phyloP scores from a whole-genome alignment of 2,888 invertebrate species.

The Eledona agricola region DNA sequence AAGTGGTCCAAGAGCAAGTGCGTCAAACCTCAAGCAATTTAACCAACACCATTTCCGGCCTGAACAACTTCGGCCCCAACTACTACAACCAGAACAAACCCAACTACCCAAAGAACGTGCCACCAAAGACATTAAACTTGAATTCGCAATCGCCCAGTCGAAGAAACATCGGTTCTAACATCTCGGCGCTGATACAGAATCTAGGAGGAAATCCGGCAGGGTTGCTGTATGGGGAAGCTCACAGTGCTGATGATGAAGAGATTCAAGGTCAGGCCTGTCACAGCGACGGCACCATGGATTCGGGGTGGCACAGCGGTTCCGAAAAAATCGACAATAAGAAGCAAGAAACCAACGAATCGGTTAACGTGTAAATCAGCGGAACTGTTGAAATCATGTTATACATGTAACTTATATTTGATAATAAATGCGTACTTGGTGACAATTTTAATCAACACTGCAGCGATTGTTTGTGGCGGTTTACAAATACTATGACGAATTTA shows the following conservation, averaged over 20 bases:
- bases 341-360: slow-evolving; percentile 52
- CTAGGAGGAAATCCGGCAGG: slow-evolving; percentile 62
- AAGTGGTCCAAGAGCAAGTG: slow-evolving; percentile 65
- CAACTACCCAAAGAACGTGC: slow-evolving; percentile 52
- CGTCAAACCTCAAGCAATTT: slow-evolving; percentile 55
- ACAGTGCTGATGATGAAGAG: slow-evolving; percentile 56
- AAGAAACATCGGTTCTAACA: slow-evolving; percentile 61
- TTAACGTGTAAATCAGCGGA: slow-evolving; percentile 53
- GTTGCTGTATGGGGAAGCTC: slow-evolving; percentile 60
- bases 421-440: no score
- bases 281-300: slow-evolving; percentile 69
- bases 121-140: slow-evolving; percentile 56
- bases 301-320: slow-evolving; percentile 75
- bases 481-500: no score
- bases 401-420: no score
- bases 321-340: slow-evolving; percentile 65
- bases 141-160: slow-evolving; percentile 42
- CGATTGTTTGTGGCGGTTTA: no score
- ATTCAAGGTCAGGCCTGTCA: slow-evolving; percentile 58
- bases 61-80: slow-evolving; percentile 58
- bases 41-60: slow-evolving; percentile 60
- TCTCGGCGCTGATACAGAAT: slow-evolving; percentile 64
- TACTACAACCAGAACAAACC: slow-evolving; percentile 55
- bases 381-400: no score
- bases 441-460: no score